A percentile compares a stretch with the other conserved stretches of the same genome.
These are phyloP conservation scores for Arge pagana DNA, from an alignment of 2,888 invertebrate genomes.

Conservation along the genomic window DNA sequence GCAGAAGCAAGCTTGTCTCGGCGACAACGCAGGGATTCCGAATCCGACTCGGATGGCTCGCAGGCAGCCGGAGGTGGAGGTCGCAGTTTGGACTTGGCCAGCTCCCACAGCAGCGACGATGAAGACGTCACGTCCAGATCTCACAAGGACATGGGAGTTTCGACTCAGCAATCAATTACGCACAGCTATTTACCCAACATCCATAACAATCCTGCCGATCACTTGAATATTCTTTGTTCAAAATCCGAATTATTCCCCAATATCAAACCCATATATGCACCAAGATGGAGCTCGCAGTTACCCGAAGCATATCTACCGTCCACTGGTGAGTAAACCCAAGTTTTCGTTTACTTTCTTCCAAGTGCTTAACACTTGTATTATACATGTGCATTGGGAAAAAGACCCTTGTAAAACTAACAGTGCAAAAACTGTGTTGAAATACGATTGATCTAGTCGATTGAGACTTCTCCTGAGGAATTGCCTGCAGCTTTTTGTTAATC, in stretches of 20 bases:
- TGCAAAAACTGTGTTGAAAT: no score
- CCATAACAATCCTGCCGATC: constrained; percentile 48
- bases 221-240: constrained; percentile 56
- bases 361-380: background rate
- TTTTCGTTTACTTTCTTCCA: background rate
- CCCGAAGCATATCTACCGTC: constrained; percentile 68
- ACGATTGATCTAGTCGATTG: constrained; percentile 41
- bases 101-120: constrained; percentile 95
- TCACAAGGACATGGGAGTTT: constrained; percentile 52
- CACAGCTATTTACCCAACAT: constrained; percentile 67
- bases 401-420: background rate
- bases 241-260: constrained; percentile 73
- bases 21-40: constrained; percentile 68
- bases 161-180: constrained; percentile 49
- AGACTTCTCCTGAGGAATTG: constrained; percentile 8
- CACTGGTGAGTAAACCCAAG: constrained; percentile 58
- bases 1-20: constrained; percentile 45
- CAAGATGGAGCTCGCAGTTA: constrained; percentile 71
- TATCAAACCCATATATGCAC: constrained; percentile 68
- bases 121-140: constrained; percentile 61
- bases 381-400: no score
- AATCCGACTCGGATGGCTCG: constrained; percentile 81
- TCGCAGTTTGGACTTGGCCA: constrained; percentile 86
- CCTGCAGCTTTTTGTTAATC: background rate
- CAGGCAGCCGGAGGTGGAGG: constrained; percentile 61